phyloP scores from a whole-genome alignment of 1,140 invertebrate species.

The Ctenoplectra terminalis region DNA sequence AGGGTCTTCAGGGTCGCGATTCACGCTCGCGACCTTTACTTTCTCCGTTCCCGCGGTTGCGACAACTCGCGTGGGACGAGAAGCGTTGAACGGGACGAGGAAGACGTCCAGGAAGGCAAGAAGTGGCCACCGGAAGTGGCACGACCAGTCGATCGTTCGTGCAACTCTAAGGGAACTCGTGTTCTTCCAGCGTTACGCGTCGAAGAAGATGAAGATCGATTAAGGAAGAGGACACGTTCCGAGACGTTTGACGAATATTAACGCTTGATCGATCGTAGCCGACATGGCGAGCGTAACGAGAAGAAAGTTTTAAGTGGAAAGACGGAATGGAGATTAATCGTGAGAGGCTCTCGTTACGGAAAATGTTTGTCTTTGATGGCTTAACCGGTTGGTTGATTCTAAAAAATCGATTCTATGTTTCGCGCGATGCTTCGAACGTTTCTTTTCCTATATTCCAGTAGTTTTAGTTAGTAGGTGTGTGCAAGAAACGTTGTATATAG shows the following conservation, averaged over 20 bases:
- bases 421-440: background rate
- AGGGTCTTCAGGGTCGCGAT: constrained; percentile 68
- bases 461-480: too few species aligned
- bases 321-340: background rate
- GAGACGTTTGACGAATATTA: background rate
- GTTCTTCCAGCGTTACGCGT: too few species aligned
- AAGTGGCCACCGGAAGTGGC: constrained; percentile 47
- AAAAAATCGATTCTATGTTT: background rate
- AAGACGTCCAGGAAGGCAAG: background rate
- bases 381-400: background rate
- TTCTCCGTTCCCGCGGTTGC: constrained; percentile 58
- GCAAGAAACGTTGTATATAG: too few species aligned
- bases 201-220: background rate
- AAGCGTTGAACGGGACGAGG: background rate
- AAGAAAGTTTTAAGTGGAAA: constrained; percentile 8
- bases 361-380: background rate
- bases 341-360: background rate
- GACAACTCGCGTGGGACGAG: constrained; percentile 34
- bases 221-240: background rate
- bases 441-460: too few species aligned
- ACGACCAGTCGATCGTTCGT: constrained; percentile 20
- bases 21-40: constrained; percentile 73
- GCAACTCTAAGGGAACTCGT: too few species aligned
- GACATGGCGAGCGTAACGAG: background rate
- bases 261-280: background rate